These are phyloP conservation scores for Augiades crinisus DNA, from an alignment of 2,888 invertebrate genomes.

Conservation along the genomic window DNA sequence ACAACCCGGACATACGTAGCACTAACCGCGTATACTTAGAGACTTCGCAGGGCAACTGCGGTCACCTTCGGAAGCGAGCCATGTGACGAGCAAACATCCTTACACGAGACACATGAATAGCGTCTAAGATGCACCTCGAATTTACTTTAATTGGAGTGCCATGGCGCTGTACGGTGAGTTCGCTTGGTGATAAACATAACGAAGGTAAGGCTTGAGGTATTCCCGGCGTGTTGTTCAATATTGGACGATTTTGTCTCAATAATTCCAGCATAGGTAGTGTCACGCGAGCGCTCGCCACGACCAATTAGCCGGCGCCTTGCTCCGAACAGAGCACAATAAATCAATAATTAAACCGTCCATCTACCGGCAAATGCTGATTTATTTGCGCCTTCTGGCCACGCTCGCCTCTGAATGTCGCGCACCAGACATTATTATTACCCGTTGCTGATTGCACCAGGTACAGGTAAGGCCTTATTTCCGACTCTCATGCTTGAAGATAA, in stretches of 20 bases:
- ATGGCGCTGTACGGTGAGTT: conserved; percentile 11
- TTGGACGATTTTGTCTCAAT: conserved; percentile 71
- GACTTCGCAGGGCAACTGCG: conserved; percentile 37
- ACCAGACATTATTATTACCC: conserved; percentile 46
- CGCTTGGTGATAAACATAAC: conserved; percentile 51
- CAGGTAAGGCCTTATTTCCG: conserved; percentile 1
- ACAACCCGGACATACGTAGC: conserved; percentile 44
- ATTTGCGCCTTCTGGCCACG: conserved; percentile 66
- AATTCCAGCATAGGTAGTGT: conserved; percentile 61
- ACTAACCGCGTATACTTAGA: conserved; percentile 18
- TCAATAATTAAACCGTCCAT: conserved; percentile 80
- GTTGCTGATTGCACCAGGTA: conserved; percentile 45
- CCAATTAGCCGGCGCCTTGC: conserved; percentile 74
- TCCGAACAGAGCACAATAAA: conserved; percentile 64
- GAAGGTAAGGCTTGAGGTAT: conserved; percentile 52
- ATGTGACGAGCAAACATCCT: conserved; percentile 46
- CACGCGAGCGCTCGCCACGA: conserved; percentile 69
- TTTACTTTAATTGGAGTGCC: conserved; percentile 24
- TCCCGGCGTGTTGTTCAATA: conserved; percentile 56
- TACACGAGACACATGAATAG: conserved; percentile 32
- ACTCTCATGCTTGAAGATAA: not conserved
- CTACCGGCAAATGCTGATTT: conserved; percentile 77
- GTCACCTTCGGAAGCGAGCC: conserved; percentile 47
- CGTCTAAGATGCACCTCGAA: conserved; percentile 26
- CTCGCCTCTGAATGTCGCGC: conserved; percentile 54